phyloP scores from a whole-genome alignment of 2,113 vertebrate species.

The Lampris megalopsis region DNA sequence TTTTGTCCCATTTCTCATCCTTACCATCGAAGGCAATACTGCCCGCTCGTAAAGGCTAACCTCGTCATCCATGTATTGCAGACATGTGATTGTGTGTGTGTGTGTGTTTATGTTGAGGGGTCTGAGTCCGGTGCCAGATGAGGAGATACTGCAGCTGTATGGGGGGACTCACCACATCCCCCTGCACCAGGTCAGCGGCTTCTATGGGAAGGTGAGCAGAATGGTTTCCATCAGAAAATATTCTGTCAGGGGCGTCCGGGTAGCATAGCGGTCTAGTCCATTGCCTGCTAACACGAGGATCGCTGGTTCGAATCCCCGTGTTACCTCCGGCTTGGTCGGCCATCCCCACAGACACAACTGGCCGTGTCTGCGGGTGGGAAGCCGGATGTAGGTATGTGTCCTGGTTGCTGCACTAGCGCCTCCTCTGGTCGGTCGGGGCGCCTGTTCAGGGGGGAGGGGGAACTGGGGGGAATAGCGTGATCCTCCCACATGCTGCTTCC shows the following conservation, averaged over 20 bases:
- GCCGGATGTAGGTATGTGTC: too few species aligned
- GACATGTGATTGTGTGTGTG: not conserved
- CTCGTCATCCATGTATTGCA: not conserved
- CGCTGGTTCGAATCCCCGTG: too few species aligned
- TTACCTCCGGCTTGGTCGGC: too few species aligned
- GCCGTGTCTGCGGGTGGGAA: too few species aligned
- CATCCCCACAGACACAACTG: too few species aligned
- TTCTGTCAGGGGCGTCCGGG: not conserved
- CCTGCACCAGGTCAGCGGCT: conserved; percentile 86
- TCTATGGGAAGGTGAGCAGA: conserved; percentile 86
- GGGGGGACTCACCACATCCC: conserved; percentile 86
- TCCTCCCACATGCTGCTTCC: too few species aligned
- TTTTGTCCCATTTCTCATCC: not conserved
- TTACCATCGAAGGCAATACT: not conserved
- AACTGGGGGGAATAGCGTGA: too few species aligned
- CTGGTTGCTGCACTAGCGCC: too few species aligned
- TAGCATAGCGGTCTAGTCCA: too few species aligned
- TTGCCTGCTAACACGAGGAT: too few species aligned
- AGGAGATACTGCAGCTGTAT: conserved; percentile 83
- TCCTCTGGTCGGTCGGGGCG: too few species aligned
- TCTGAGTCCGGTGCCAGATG: conserved; percentile 83
- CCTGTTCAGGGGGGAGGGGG: too few species aligned
- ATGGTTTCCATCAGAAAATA: not conserved
- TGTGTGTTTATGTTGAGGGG: conserved; percentile 72
- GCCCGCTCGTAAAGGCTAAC: not conserved